phyloP scores from a whole-genome alignment of 2,888 invertebrate species.

The Dolomedes plantarius region DNA sequence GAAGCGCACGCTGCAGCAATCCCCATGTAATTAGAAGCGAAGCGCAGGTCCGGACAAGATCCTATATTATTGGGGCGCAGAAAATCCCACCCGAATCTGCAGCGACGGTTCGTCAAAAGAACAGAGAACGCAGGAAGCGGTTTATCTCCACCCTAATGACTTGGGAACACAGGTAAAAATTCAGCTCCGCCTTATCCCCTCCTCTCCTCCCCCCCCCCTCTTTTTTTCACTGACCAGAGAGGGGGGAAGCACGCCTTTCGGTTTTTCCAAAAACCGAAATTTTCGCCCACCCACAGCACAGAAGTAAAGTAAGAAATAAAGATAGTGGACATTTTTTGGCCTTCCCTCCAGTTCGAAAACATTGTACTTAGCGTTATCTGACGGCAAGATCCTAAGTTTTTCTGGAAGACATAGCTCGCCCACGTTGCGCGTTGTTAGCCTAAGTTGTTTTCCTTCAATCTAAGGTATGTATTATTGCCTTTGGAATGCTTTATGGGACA shows the following conservation, averaged over 20 bases:
- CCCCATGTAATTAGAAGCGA: neutral
- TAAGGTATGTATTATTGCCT: conserved; percentile 39
- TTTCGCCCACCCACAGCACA: conserved; percentile 54
- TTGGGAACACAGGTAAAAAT: conserved; percentile 62
- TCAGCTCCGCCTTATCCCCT: neutral
- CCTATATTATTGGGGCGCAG: conserved; percentile 2
- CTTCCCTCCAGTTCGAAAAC: conserved; percentile 32
- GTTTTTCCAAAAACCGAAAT: conserved; percentile 45
- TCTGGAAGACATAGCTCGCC: conserved; percentile 42
- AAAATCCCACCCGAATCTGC: neutral
- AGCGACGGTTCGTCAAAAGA: neutral
- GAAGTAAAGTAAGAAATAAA: conserved; percentile 55
- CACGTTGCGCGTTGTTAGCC: conserved; percentile 36
- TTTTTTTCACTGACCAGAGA: conserved; percentile 11
- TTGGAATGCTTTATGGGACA: conserved; percentile 59
- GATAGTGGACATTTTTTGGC: conserved; percentile 39
- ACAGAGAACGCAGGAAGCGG: conserved; percentile 37
- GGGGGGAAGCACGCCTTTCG: conserved; percentile 42
- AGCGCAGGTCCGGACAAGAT: neutral
- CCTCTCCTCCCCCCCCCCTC: conserved; percentile 14
- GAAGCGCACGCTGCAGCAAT: neutral
- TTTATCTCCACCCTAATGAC: conserved; percentile 56
- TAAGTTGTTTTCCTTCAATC: conserved; percentile 32
- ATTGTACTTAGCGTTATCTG: conserved; percentile 64
- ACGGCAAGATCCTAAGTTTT: conserved; percentile 27